Evolutionary conservation across 2,888 invertebrate genomes (phyloP), one percentile per base, ranked within the genome.

Genomic region (Amphipyra berbera): DNA sequence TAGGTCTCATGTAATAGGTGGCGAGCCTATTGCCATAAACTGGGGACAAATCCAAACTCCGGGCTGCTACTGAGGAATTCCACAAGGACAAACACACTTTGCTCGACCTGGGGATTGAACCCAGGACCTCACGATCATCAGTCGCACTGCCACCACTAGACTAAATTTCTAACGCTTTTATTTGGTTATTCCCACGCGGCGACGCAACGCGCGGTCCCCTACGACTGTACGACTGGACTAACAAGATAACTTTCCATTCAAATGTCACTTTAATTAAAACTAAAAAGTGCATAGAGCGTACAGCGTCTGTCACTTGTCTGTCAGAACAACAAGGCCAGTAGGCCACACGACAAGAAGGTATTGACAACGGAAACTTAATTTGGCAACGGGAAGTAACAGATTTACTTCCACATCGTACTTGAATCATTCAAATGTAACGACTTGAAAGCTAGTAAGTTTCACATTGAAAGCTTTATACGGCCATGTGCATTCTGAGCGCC

Each of bases 301-400:
- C 14, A 30, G 14, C 46, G 66, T 66, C 54, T 70, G 61, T 70
- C 63, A 76, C 56, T 57, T 67, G 54, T 46, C 49, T 70, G 55
- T 67, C 66, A 50, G 27, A 35, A 41, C 30, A 79, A 70, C 79
- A 78, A 83, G 85, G 85, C 68, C 77, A 83, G 61, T 83, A 60
- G 79, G 79, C 62, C 81, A 75, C 64, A 55, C 55, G 30, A 38
- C 35, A 68, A 68, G 65, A 71, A 59, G 65, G 54, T 49, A 69
- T 50, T 59, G 61, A 70, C 63, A 70, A 61, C 76, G 79, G 78
- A 81, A 79, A 75, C 53, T 61, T 65, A 68, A 80, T 77, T 75
- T 75, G 70, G 55, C 56, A 66, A 57, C 63, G 68, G 73, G 75
- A 78, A 81, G 75, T 67, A 45, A 72, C 52, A 37, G 55, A 79